These are phyloP conservation scores for Periphyllus acericola DNA, from an alignment of 2,888 invertebrate genomes.

Conservation along the genomic window DNA sequence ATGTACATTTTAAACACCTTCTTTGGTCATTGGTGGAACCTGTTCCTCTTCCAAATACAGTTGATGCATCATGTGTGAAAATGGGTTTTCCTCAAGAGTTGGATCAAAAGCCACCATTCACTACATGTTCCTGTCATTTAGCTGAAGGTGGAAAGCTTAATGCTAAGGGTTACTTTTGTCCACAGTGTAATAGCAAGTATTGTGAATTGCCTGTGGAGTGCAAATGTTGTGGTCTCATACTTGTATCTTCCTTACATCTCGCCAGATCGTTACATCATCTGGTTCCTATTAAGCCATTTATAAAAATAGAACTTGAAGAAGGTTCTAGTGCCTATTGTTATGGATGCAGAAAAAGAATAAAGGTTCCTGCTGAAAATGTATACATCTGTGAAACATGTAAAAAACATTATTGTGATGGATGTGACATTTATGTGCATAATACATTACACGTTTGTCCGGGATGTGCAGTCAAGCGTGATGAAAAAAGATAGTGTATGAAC, in stretches of 20 bases:
- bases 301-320: constrained; percentile 74
- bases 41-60: constrained; percentile 77
- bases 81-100: constrained; percentile 95
- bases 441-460: constrained; percentile 96
- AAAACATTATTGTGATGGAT: constrained; percentile 90
- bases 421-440: constrained; percentile 93
- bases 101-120: constrained; percentile 76
- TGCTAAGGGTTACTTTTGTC: constrained; percentile 85
- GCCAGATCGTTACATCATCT: constrained; percentile 97
- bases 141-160: constrained; percentile 75
- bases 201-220: constrained; percentile 98
- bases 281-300: constrained; percentile 89
- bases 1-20: constrained; percentile 76
- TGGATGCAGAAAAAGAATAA: constrained; percentile 79
- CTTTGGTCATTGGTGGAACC: constrained; percentile 76
- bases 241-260: constrained; percentile 97
- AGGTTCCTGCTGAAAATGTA: constrained; percentile 79
- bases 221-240: constrained; percentile 90
- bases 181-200: constrained; percentile 96
- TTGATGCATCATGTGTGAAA: constrained; percentile 85
- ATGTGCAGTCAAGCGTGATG: constrained; percentile 73
- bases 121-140: constrained; percentile 87
- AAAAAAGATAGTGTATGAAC: constrained; percentile 37
- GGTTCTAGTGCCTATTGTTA: constrained; percentile 70
- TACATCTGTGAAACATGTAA: constrained; percentile 84